Evolutionary conservation across 1,140 invertebrate species (phyloP), one percentile per base, ranked within the genome.

Genomic region (Limonius californicus): DNA sequence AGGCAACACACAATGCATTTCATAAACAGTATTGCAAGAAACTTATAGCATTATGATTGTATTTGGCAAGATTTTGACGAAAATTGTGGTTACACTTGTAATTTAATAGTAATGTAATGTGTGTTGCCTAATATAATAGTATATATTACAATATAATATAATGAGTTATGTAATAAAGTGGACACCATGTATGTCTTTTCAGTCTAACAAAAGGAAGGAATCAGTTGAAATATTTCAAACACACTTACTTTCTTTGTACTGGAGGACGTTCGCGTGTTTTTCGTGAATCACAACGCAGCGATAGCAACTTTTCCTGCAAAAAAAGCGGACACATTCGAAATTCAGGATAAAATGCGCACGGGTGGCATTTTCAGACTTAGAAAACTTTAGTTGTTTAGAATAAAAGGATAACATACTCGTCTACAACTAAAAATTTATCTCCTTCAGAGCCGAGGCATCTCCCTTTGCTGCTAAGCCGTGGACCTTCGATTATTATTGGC

Each of bases 231-330:
- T n/a, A n/a, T n/a, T n/a, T n/a, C n/a, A n/a, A n/a, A n/a, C n/a
- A n/a, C n/a, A 94, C 92, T 93, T 82, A 96, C 93, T 94, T 86
- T 95, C 93, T 91, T 96, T 96, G 81, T 95, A 96, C 78, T 96
- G 92, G 66, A 95, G 82, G 64, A 95, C 91, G 79, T 95, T 95
- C 69, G 85, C 83, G 80, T 96, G 93, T 73, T 93, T 93, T 76
- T 94, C 90, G 74, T 94, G 91, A 76, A 95, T 94, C 67, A 95
- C 92, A 72, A 96, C 86, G 80, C 93, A 95, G 62, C 89, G 85
- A 80, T 89, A 91, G 80, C 91, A 94, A 61, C 72, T 72, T 68
- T 77, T 77, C 19, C 75, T 77, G 70, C 21, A 76, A 77, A 55
- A 68, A 67, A 69, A 69, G 42, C 12, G 42, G 16, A 15, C 14